Evolutionary conservation across 1,140 invertebrate genomes (phyloP).

Genomic region (Neodiprion virginianus): DNA sequence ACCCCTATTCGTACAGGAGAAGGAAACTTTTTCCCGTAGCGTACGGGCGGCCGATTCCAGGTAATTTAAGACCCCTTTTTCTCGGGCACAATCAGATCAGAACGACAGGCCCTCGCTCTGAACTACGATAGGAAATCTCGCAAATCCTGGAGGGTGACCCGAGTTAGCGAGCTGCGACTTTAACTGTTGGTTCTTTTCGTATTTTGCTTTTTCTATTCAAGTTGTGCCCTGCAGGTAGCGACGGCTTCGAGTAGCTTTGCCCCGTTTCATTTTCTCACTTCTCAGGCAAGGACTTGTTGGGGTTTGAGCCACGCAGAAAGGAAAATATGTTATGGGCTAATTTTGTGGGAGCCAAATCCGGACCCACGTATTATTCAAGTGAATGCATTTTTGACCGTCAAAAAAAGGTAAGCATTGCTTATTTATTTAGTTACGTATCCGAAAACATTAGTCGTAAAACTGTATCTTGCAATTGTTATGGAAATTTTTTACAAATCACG

Average conservation of each 20-base stretch:
- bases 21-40: background rate
- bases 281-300: too few species aligned
- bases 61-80: constrained; percentile 7
- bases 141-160: background rate
- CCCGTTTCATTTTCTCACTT: too few species aligned
- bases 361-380: too few species aligned
- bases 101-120: background rate
- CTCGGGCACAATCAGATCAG: background rate
- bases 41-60: background rate
- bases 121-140: background rate
- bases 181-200: background rate
- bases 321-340: too few species aligned
- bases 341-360: too few species aligned
- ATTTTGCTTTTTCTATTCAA: background rate
- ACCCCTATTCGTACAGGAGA: background rate
- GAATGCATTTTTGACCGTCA: too few species aligned
- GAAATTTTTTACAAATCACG: too few species aligned
- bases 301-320: too few species aligned
- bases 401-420: too few species aligned
- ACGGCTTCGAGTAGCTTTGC: background rate
- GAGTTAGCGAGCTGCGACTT: background rate
- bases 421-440: too few species aligned
- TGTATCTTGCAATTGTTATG: too few species aligned
- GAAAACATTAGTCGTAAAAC: too few species aligned
- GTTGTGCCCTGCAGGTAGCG: background rate